Evolutionary conservation across 2,888 invertebrate species (phyloP), one percentile per base, ranked within the genome.

Genomic region (Congeria kusceri): DNA sequence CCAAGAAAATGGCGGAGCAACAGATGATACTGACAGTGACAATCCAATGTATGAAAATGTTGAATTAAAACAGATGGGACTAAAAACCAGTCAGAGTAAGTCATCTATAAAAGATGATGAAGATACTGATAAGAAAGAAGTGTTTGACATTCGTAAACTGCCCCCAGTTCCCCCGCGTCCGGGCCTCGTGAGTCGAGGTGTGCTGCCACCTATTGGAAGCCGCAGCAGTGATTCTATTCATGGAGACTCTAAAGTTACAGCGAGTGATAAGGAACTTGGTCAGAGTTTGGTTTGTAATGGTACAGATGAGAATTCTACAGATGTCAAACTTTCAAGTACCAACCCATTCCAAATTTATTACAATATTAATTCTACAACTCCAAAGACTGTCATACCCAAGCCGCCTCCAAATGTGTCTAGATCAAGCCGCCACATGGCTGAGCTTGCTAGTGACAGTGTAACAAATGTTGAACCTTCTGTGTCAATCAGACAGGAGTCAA

Each of bases 91-190:
- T 9, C 46, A 29, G 32, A 49, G 44, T 29, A 44, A 32, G 15
- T 15, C 39, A 39, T 39, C 39, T 39, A 39, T 39, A 13, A 39
- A 39, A 39, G 5, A 39, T 39, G 39, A 11, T 9, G 11, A 39
- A 39, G 39, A 39, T 11, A 39, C 39, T 39, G 39, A 39, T 5
- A 64, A 32, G 9, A 18, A 13, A 3, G 28, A 56, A 39, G 1
- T 66, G 20, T 53, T 72, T 18, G 80, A 78, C 56, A 13, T 80
- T 23, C 62, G 59, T 23, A 77, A 80, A 29, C 61, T 87, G 25
- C 86, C 86, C 28, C 86, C 86, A n/a, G 69, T 87, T 29, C 86
- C 86, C 13, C 81, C 84, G 7, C 70, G 85, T 18, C 72, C 79
- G 53, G 78, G 80, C 53, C 71, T 84, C 56, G 75, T 74, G 28